Evolutionary conservation across 2,113 vertebrate genomes (phyloP).

Genomic region (Psephotus haematonotus): DNA sequence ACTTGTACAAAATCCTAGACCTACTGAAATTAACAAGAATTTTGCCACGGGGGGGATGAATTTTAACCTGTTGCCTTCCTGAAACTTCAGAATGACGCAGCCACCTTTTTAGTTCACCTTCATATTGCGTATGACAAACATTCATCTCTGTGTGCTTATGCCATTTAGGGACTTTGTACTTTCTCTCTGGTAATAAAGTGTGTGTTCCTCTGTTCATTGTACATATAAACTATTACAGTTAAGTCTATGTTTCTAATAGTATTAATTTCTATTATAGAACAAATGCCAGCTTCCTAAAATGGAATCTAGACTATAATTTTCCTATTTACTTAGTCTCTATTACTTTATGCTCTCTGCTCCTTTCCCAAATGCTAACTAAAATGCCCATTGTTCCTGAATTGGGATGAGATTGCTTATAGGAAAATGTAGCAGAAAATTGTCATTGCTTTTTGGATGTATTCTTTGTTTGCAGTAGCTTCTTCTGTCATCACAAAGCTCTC

Average conservation of each 20-base stretch:
- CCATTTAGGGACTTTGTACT: background rate
- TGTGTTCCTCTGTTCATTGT: background rate
- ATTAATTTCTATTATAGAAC: background rate
- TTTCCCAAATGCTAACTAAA: background rate
- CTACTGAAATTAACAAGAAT: background rate
- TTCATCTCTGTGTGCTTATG: background rate
- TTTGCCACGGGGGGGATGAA: background rate
- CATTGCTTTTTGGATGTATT: background rate
- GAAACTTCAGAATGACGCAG: background rate
- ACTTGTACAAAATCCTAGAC: background rate
- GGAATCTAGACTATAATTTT: background rate
- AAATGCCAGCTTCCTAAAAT: background rate
- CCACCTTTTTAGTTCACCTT: background rate
- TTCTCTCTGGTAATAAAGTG: background rate
- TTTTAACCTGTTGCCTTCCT: background rate
- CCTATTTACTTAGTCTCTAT: background rate
- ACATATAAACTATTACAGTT: background rate
- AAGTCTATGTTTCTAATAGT: background rate
- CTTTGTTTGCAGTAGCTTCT: slow-evolving; percentile 1
- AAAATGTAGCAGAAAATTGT: slow-evolving; percentile 20
- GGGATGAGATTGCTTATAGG: background rate
- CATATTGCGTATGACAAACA: accelerated
- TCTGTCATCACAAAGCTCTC: background rate
- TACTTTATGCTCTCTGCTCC: background rate
- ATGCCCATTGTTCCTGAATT: background rate